phyloP scores from a whole-genome alignment of 2,888 invertebrate genomes.

The Colletes collaris region DNA sequence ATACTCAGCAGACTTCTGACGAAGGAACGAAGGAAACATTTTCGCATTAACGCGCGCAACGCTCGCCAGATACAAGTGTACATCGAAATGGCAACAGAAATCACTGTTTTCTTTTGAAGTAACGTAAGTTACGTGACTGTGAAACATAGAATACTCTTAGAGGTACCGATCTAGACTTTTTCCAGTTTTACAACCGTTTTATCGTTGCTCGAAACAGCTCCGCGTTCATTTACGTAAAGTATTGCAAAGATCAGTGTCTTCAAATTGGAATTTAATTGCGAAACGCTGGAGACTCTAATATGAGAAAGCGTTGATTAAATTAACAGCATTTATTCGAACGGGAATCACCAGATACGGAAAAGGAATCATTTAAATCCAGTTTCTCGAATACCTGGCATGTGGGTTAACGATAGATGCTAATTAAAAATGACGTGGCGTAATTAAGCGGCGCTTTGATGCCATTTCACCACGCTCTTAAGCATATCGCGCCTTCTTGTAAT shows the following conservation, averaged over 20 bases:
- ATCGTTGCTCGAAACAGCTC: neutral
- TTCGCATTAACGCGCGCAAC: too few species aligned
- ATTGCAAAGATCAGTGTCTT: conserved; percentile 1
- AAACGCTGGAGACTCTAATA: neutral
- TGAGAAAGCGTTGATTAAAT: conserved; percentile 19
- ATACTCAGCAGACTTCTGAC: too few species aligned
- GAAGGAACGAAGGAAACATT: too few species aligned
- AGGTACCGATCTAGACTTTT: neutral
- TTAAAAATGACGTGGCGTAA: conserved; percentile 31
- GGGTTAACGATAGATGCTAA: conserved; percentile 36
- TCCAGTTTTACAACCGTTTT: conserved; percentile 13
- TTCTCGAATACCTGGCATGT: conserved; percentile 12
- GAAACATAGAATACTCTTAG: too few species aligned
- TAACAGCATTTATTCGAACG: conserved; percentile 4
- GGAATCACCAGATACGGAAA: conserved; percentile 13
- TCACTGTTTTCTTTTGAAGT: too few species aligned
- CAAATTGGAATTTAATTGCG: conserved; percentile 26
- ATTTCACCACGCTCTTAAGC: conserved; percentile 16
- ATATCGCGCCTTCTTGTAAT: conserved; percentile 4
- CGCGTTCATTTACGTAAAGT: conserved; percentile 9
- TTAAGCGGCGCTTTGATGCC: conserved; percentile 19
- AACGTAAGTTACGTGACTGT: too few species aligned
- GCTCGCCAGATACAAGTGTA: too few species aligned
- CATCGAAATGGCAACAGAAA: too few species aligned
- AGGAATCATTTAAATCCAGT: neutral